Percentiles rank a stretch among this genome's conserved stretches.
These are phyloP conservation scores for Amphipoea oculea DNA, from an alignment of 2,888 invertebrate genomes.

Conservation along the genomic window DNA sequence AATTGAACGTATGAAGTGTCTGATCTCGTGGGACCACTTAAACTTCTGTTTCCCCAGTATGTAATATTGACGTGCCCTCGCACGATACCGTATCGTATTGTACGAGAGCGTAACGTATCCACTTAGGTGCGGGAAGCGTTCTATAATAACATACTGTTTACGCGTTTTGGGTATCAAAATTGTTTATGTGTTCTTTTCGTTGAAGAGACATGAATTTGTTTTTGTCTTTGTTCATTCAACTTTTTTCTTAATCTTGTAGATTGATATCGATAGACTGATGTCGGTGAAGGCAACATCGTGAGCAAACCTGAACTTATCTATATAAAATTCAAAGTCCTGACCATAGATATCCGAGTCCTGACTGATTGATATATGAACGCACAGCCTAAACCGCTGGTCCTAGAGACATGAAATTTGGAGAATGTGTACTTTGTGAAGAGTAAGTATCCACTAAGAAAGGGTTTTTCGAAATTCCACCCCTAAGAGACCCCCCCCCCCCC, in stretches of 20 bases:
- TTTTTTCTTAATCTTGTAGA: neutral
- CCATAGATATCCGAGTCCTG: too few relatives aligned
- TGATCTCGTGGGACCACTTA: slow-evolving; percentile 62
- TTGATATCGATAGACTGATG: neutral
- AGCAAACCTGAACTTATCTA: neutral
- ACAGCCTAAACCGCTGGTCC: too few relatives aligned
- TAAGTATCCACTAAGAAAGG: too few relatives aligned
- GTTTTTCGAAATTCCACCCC: too few relatives aligned
- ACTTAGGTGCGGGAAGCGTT: slow-evolving; percentile 41
- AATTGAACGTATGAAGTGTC: slow-evolving; percentile 60
- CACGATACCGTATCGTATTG: slow-evolving; percentile 22
- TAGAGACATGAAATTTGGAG: too few relatives aligned
- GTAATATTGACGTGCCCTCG: slow-evolving; percentile 52
- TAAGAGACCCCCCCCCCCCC: too few relatives aligned
- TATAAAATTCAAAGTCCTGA: too few relatives aligned
- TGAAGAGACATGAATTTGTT: neutral
- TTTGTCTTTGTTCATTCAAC: neutral
- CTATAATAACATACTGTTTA: slow-evolving; percentile 47
- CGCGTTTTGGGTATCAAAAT: slow-evolving; percentile 28
- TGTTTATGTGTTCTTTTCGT: slow-evolving; percentile 5
- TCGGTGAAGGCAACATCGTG: neutral
- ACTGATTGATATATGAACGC: too few relatives aligned
- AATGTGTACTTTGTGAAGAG: too few relatives aligned
- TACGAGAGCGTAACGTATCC: slow-evolving; percentile 24
- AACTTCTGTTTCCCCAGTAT: slow-evolving; percentile 36